These are phyloP conservation scores for Pseudococcus longispinus DNA, from an alignment of 2,888 invertebrate genomes.

Conservation along the genomic window DNA sequence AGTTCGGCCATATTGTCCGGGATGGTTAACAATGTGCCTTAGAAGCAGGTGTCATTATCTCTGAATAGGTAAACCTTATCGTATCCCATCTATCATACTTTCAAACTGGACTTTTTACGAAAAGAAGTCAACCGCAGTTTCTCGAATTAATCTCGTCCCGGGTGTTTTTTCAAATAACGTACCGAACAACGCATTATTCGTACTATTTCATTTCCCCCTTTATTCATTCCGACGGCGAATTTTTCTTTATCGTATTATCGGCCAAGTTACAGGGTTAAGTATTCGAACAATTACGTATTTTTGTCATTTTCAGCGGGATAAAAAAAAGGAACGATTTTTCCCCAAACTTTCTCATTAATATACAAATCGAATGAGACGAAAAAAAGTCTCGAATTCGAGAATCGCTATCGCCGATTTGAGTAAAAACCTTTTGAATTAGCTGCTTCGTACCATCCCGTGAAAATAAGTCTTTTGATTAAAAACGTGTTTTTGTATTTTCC, in stretches of 20 bases:
- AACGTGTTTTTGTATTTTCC: neutral
- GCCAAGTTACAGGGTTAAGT: neutral
- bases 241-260: neutral
- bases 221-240: neutral
- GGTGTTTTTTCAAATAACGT: neutral
- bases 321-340: neutral
- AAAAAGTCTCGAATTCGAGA: neutral
- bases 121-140: neutral
- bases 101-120: neutral
- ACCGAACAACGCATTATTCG: neutral
- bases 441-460: neutral
- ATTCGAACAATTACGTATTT: neutral
- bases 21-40: neutral
- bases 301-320: neutral
- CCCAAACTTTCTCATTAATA: neutral
- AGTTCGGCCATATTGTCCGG: neutral
- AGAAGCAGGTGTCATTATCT: neutral
- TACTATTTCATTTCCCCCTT: neutral
- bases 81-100: slow-evolving; percentile 12
- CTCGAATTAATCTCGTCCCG: neutral
- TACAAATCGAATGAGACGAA: neutral
- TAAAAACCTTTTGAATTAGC: neutral
- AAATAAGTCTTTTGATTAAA: neutral
- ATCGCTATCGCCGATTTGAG: neutral
- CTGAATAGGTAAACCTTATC: neutral